phyloP scores from a whole-genome alignment of 2,888 invertebrate species.

The Nymphalis polychloros region DNA sequence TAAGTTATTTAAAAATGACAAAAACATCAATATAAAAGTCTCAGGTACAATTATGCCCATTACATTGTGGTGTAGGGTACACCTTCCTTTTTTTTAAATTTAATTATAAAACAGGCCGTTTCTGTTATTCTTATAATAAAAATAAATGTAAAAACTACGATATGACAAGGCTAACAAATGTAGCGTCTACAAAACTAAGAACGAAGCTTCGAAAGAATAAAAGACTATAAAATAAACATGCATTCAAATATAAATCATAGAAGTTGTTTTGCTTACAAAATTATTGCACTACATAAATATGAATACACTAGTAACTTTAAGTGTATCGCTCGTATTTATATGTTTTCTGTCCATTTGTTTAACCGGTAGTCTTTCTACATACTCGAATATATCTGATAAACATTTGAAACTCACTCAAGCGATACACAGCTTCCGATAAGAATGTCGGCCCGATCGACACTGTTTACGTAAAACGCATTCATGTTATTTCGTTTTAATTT shows the following conservation, averaged over 20 bases:
- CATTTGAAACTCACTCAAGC: slow-evolving; percentile 21
- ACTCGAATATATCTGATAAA: slow-evolving; percentile 27
- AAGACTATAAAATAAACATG: neutral
- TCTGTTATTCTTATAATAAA: too few species aligned
- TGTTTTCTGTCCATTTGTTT: slow-evolving; percentile 27
- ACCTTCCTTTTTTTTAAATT: too few species aligned
- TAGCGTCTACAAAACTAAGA: neutral
- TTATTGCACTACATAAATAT: slow-evolving; percentile 18
- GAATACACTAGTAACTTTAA: slow-evolving; percentile 24
- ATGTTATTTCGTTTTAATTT: neutral
- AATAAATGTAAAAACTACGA: too few species aligned
- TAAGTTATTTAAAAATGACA: too few species aligned
- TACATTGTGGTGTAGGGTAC: too few species aligned
- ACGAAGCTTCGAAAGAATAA: neutral
- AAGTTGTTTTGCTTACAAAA: slow-evolving; percentile 13
- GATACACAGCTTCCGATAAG: slow-evolving; percentile 21
- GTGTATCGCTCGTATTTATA: slow-evolving; percentile 24
- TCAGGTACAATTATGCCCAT: too few species aligned
- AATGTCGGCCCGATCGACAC: slow-evolving; percentile 12
- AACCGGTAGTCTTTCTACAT: slow-evolving; percentile 23
- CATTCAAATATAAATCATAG: neutral
- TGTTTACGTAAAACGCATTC: slow-evolving; percentile 8
- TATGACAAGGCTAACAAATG: too few species aligned
- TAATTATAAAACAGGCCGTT: too few species aligned
- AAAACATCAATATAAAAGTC: too few species aligned